These are phyloP conservation scores for Imbricaverruca yamaguchii DNA, from an alignment of 2,888 invertebrate genomes.

Conservation along the genomic window DNA sequence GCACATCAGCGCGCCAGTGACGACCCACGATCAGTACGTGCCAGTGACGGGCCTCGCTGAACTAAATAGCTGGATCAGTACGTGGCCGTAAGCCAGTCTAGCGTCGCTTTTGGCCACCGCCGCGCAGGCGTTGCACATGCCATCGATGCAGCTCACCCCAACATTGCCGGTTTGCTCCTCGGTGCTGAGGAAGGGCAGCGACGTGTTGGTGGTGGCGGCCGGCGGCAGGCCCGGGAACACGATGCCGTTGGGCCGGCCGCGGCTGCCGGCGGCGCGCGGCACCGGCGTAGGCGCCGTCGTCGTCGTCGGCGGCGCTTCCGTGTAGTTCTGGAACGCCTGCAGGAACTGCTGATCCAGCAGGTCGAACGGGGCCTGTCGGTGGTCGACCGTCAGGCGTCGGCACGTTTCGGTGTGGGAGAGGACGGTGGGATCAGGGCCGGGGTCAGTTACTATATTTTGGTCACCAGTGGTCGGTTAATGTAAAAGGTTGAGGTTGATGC, in stretches of 20 bases:
- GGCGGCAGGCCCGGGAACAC: slow-evolving; percentile 88
- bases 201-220: slow-evolving; percentile 56
- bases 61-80: no score
- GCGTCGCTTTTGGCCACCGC: no score
- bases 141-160: background rate
- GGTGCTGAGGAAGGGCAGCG: slow-evolving; percentile 59
- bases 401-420: no score
- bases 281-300: slow-evolving; percentile 32
- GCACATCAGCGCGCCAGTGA: no score
- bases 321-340: slow-evolving; percentile 25
- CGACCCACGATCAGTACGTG: no score
- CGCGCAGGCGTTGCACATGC: background rate
- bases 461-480: no score
- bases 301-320: slow-evolving; percentile 35
- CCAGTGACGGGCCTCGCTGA: no score
- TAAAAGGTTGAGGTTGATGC: no score
- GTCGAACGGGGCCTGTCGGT: slow-evolving; percentile 13
- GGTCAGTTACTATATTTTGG: no score
- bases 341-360: slow-evolving; percentile 21
- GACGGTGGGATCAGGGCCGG: no score
- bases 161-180: slow-evolving; percentile 58
- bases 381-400: no score
- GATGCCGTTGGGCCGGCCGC: slow-evolving; percentile 51
- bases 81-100: no score
- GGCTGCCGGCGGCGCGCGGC: slow-evolving; percentile 1